These are phyloP conservation scores for Pangasianodon hypophthalmus DNA, from an alignment of 2,113 vertebrate genomes.

Conservation along the genomic window DNA sequence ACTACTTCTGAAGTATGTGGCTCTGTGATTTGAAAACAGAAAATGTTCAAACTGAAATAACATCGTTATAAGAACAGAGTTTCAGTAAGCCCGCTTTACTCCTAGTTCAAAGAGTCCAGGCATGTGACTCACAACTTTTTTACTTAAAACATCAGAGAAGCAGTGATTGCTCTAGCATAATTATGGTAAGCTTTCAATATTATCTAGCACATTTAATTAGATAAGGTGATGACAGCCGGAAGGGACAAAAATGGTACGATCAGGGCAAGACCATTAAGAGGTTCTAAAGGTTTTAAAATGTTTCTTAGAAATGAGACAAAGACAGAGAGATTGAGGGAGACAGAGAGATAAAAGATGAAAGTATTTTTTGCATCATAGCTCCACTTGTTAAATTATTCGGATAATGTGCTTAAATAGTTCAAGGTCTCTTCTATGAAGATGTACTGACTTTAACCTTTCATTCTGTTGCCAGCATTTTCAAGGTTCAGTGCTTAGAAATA, in stretches of 20 bases:
- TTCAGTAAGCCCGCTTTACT: background rate
- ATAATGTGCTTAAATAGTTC: background rate
- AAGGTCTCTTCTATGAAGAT: background rate
- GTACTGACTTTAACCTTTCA: background rate
- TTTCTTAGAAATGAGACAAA: background rate
- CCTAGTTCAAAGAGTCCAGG: background rate
- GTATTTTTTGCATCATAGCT: background rate
- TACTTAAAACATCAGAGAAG: conserved; percentile 17
- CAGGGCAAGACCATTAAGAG: background rate
- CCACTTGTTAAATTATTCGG: background rate
- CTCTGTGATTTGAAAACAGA: background rate
- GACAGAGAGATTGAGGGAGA: background rate
- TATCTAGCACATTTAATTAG: conserved; percentile 43
- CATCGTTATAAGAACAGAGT: conserved; percentile 1
- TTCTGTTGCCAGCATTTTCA: background rate
- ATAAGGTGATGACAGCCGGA: conserved; percentile 25
- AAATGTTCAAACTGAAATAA: background rate
- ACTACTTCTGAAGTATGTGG: background rate
- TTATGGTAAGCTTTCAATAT: conserved; percentile 32
- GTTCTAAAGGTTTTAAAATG: conserved; percentile 25
- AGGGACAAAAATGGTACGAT: background rate
- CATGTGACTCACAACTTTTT: conserved; percentile 3
- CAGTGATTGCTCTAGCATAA: conserved; percentile 23
- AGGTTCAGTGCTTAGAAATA: background rate
- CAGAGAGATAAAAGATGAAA: background rate